phyloP scores from a whole-genome alignment of 2,797 vertebrate species.

The Oceanodroma leucorhoa region DNA sequence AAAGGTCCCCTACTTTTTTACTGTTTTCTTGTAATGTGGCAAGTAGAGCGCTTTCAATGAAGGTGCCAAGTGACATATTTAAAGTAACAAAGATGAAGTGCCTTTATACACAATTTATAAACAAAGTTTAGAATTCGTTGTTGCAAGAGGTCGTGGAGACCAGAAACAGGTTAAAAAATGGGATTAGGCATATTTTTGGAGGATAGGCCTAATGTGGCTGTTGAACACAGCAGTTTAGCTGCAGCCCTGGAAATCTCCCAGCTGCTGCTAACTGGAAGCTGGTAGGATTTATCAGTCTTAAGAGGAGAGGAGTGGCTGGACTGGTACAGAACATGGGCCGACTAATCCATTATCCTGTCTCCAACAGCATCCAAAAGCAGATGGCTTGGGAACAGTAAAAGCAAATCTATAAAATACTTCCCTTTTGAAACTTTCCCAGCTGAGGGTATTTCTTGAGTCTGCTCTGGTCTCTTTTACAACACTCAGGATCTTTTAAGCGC shows the following conservation, averaged over 20 bases:
- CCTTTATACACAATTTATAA: neutral
- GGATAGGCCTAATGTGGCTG: neutral
- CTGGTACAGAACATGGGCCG: neutral
- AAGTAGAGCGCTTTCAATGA: neutral
- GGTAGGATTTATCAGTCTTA: neutral
- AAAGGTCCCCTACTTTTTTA: neutral
- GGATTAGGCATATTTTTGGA: neutral
- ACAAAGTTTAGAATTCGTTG: neutral
- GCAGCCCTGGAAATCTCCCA: neutral
- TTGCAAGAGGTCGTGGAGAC: neutral
- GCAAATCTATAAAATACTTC: neutral
- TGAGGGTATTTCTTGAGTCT: neutral
- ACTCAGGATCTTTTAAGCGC: neutral
- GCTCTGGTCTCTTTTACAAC: neutral
- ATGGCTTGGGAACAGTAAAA: neutral
- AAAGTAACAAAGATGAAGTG: neutral
- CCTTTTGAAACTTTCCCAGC: neutral
- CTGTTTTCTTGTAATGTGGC: neutral
- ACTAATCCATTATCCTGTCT: neutral
- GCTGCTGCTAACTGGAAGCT: neutral
- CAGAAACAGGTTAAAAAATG: neutral
- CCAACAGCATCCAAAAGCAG: neutral
- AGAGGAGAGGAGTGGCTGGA: neutral
- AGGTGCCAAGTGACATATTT: neutral
- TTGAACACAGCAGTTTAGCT: neutral